These are phyloP conservation scores for Aphaenogaster rudis DNA, from an alignment of 1,140 invertebrate genomes.

Conservation along the genomic window DNA sequence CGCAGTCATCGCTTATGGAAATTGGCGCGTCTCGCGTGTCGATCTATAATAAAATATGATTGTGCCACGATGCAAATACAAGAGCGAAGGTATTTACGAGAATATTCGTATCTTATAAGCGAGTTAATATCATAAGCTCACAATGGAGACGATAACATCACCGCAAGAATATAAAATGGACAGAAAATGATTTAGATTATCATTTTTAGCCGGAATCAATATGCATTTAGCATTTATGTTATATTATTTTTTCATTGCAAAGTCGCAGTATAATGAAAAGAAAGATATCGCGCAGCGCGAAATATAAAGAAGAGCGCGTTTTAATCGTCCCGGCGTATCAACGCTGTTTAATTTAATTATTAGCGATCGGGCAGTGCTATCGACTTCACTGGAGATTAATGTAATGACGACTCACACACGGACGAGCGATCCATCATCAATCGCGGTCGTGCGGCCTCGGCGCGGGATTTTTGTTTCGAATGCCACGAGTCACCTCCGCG, in stretches of 20 bases:
- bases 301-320: constrained; percentile 17
- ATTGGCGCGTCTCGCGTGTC: constrained; percentile 15
- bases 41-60: constrained; percentile 42
- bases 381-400: constrained; percentile 74
- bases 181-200: neutral
- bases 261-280: neutral
- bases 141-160: neutral
- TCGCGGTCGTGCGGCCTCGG: constrained; percentile 30
- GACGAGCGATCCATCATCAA: constrained; percentile 70
- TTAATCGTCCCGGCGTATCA: constrained; percentile 61
- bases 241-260: neutral
- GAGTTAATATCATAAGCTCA: neutral
- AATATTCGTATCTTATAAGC: neutral
- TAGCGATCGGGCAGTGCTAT: constrained; percentile 64
- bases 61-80: constrained; percentile 11
- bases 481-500: constrained; percentile 71
- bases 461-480: constrained; percentile 67
- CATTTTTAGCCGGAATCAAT: neutral
- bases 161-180: neutral
- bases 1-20: constrained; percentile 37
- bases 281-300: neutral
- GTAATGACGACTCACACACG: constrained; percentile 67
- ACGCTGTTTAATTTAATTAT: constrained; percentile 74
- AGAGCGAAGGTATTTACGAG: neutral
- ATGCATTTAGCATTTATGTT: neutral